Evolutionary conservation across 2,113 vertebrate species (phyloP).

Genomic region (Coturnix japonica): DNA sequence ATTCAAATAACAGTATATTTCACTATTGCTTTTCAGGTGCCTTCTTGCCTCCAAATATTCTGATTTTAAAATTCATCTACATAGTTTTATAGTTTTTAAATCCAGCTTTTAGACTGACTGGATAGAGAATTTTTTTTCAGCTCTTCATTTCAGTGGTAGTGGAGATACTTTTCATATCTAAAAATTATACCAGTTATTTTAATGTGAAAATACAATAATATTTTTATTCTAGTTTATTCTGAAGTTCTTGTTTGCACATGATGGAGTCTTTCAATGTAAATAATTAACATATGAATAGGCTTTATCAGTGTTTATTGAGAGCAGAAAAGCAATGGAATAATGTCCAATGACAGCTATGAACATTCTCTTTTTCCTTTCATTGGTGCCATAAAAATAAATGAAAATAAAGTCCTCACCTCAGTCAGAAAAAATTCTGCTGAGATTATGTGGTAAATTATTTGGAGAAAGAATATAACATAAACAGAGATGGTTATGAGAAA

Average conservation of each 20-base stretch:
- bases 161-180: not conserved
- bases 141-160: not conserved
- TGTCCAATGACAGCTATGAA: not conserved
- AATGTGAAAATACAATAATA: not conserved
- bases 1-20: not conserved
- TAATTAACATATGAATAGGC: constrained; percentile 15
- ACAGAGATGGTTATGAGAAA: not conserved
- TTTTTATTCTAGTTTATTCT: not conserved
- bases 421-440: not conserved
- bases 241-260: not conserved
- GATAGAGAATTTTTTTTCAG: not conserved
- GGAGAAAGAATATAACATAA: not conserved
- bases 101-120: not conserved
- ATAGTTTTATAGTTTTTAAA: not conserved
- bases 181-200: not conserved
- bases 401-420: not conserved
- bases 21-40: not conserved
- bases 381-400: not conserved
- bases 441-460: not conserved
- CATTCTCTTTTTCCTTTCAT: not conserved
- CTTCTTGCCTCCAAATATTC: not conserved
- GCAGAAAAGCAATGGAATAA: not conserved
- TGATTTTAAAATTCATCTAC: not conserved
- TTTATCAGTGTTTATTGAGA: not conserved
- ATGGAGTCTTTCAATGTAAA: constrained; percentile 2